These are phyloP conservation scores for Protobothrops flavoviridis DNA, from an alignment of 2,113 vertebrate genomes.

Conservation along the genomic window DNA sequence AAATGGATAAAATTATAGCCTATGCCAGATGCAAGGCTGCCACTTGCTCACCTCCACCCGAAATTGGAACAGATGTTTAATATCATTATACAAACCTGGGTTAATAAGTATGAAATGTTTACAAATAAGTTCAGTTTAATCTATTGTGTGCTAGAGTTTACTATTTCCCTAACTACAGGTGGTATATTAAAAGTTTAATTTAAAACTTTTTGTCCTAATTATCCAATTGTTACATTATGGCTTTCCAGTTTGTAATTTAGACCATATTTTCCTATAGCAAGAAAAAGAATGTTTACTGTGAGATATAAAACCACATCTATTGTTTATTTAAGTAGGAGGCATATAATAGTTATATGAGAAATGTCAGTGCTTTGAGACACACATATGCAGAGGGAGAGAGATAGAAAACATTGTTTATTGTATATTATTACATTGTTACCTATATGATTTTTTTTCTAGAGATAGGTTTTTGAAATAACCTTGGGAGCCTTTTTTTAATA, in stretches of 20 bases:
- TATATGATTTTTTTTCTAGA: neutral
- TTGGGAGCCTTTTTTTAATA: neutral
- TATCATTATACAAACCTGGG: neutral
- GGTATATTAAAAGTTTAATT: neutral
- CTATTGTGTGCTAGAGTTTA: neutral
- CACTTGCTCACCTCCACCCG: neutral
- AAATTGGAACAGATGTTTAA: neutral
- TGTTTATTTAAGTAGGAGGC: neutral
- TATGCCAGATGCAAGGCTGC: neutral
- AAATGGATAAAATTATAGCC: neutral
- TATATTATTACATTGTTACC: neutral
- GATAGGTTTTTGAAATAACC: neutral
- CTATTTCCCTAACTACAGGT: neutral
- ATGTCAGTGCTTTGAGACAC: neutral
- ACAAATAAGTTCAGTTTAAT: neutral
- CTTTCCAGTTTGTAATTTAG: neutral
- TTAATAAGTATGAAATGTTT: neutral
- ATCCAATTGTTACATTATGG: neutral
- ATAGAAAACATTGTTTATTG: neutral
- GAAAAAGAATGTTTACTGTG: neutral
- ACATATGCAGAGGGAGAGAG: neutral
- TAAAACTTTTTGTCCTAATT: neutral
- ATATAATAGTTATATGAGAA: neutral
- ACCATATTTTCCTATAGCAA: neutral
- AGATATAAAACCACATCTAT: neutral